Percentiles rank a stretch among this genome's conserved stretches.
Conservation (phyloP, 2,888 invertebrate genomes). For the Heteromurus nitidus region DNA sequence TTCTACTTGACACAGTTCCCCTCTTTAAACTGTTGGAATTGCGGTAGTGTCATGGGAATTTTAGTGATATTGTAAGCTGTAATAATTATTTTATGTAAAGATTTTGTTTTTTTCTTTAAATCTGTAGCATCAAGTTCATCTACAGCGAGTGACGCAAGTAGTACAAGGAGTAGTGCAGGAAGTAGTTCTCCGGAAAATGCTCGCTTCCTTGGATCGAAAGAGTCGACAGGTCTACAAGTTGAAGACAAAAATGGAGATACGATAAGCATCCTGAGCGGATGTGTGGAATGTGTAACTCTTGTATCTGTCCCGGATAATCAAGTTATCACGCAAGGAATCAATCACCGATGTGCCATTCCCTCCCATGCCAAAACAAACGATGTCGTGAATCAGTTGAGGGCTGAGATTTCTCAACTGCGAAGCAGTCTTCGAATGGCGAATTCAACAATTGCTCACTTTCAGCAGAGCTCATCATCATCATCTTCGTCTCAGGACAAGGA, state of each 20-base stretch:
- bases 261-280: conserved; percentile 52
- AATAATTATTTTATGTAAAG: too few species aligned
- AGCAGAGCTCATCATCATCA: conserved; percentile 23
- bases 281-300: conserved; percentile 73
- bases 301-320: conserved; percentile 73
- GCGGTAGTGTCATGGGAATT: too few species aligned
- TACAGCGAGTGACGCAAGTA: conserved; percentile 48
- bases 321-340: conserved; percentile 72
- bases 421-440: conserved; percentile 66
- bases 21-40: too few species aligned
- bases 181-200: conserved; percentile 53
- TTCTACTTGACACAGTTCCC: too few species aligned
- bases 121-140: conserved; percentile 55
- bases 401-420: conserved; percentile 68
- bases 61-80: too few species aligned
- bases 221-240: neutral
- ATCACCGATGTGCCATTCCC: conserved; percentile 66
- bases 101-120: too few species aligned
- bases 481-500: neutral
- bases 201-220: conserved; percentile 31
- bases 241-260: conserved; percentile 48
- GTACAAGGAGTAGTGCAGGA: conserved; percentile 51
- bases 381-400: conserved; percentile 61
- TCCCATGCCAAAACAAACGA: conserved; percentile 53
- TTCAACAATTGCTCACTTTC: conserved; percentile 66